phyloP scores from a whole-genome alignment of 2,113 vertebrate genomes.

The Coptodon rendalli region DNA sequence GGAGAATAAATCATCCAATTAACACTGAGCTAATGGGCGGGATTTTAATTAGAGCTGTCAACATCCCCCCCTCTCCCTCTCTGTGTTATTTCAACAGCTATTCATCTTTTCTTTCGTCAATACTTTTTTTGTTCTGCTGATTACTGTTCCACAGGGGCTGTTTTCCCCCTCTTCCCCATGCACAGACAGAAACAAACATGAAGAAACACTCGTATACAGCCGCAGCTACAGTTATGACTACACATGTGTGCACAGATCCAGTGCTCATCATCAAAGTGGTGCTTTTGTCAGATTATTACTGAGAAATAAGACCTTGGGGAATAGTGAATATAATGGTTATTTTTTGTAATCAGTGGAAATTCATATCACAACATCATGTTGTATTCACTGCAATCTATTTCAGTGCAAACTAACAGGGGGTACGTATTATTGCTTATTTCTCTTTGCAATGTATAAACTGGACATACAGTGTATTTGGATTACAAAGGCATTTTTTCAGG shows the following conservation, averaged over 20 bases:
- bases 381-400: constrained; percentile 4
- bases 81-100: constrained; percentile 52
- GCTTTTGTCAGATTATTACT: constrained; percentile 40
- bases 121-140: constrained; percentile 51
- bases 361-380: constrained; percentile 14
- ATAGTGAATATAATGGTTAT: constrained; percentile 19
- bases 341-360: constrained; percentile 28
- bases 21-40: constrained; percentile 60
- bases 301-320: constrained; percentile 32
- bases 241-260: background rate
- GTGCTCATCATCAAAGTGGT: constrained; percentile 36
- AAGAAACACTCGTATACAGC: background rate
- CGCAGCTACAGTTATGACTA: background rate
- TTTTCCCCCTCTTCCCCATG: background rate
- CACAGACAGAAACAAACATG: background rate
- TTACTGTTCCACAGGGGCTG: constrained; percentile 48
- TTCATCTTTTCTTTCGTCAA: constrained; percentile 44
- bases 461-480: background rate
- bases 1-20: constrained; percentile 67
- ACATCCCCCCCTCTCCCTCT: constrained; percentile 2
- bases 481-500: background rate
- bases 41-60: constrained; percentile 65
- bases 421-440: background rate
- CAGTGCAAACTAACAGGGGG: background rate
- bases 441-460: background rate